These are phyloP conservation scores for Lagorchestes hirsutus DNA, from an alignment of 2,797 vertebrate species.

Conservation along the genomic window DNA sequence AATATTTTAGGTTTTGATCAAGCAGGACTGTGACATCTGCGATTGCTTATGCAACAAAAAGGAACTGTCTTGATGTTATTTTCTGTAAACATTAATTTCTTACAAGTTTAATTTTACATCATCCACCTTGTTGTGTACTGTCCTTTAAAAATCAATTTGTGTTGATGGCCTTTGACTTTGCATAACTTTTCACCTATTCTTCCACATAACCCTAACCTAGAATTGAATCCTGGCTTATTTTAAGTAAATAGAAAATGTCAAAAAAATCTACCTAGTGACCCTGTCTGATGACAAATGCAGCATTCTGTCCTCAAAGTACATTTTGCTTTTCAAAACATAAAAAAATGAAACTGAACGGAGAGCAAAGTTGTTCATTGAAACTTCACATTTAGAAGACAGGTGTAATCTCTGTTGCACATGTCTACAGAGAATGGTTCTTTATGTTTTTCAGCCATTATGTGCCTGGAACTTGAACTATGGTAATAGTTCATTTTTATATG, in stretches of 20 bases:
- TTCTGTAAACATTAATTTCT: conserved; percentile 42
- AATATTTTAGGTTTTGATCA: conserved; percentile 70
- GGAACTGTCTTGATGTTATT: not conserved
- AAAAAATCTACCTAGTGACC: not conserved
- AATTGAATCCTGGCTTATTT: not conserved
- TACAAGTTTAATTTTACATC: conserved; percentile 48
- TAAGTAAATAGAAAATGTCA: not conserved
- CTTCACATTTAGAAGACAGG: not conserved
- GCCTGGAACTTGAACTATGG: not conserved
- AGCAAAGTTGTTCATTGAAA: not conserved
- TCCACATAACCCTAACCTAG: not conserved
- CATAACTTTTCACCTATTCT: not conserved
- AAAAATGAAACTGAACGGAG: not conserved
- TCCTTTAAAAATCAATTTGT: not conserved
- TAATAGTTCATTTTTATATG: not conserved
- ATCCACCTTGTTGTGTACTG: conserved; percentile 45
- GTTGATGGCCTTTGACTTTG: not conserved
- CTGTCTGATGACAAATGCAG: not conserved
- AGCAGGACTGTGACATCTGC: conserved; percentile 45
- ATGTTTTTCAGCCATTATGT: not conserved
- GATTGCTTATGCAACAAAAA: conserved; percentile 57
- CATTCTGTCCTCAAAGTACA: not conserved
- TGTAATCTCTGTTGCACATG: not conserved
- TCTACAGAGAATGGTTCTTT: not conserved
- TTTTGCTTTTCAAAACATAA: not conserved